Percentiles rank a stretch among this genome's conserved stretches.
Evolutionary conservation across 2,797 vertebrate species (phyloP).

Genomic region (Acanthurus leucopareius): DNA sequence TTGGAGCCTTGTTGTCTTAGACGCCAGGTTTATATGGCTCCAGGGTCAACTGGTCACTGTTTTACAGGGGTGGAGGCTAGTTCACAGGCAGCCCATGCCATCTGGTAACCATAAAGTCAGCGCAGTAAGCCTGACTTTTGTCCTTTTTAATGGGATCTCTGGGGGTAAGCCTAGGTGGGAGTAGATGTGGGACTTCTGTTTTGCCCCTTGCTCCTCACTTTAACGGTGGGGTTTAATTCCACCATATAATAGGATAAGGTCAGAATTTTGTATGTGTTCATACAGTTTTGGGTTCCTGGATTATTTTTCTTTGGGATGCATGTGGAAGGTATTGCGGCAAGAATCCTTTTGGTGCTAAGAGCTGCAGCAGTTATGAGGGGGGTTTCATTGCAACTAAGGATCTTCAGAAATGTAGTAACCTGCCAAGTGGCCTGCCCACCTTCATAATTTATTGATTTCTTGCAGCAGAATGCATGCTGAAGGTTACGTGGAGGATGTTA

Average conservation of each 20-base stretch:
- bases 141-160: constrained; percentile 71
- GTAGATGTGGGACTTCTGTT: constrained; percentile 71
- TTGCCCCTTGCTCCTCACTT: constrained; percentile 74
- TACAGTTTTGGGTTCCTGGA: neutral
- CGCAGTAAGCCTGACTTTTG: constrained; percentile 82
- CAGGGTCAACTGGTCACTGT: constrained; percentile 89
- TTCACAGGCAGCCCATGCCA: constrained; percentile 85
- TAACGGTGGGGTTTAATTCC: constrained; percentile 40
- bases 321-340: neutral
- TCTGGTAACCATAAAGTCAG: constrained; percentile 92
- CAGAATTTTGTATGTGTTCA: constrained; percentile 84
- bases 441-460: constrained; percentile 62
- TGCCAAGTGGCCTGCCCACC: constrained; percentile 33
- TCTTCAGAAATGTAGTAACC: constrained; percentile 29
- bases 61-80: constrained; percentile 83
- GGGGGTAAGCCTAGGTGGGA: constrained; percentile 69
- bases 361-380: constrained; percentile 16
- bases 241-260: constrained; percentile 64
- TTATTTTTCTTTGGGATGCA: neutral
- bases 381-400: constrained; percentile 42
- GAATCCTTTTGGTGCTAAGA: neutral
- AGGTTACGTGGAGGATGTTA: constrained; percentile 52
- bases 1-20: constrained; percentile 76
- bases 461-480: constrained; percentile 41
- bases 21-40: constrained; percentile 82